A percentile compares a stretch with the other conserved stretches of the same genome.
Evolutionary conservation across 2,797 vertebrate species (phyloP).

Genomic region (Peromyscus eremicus): DNA sequence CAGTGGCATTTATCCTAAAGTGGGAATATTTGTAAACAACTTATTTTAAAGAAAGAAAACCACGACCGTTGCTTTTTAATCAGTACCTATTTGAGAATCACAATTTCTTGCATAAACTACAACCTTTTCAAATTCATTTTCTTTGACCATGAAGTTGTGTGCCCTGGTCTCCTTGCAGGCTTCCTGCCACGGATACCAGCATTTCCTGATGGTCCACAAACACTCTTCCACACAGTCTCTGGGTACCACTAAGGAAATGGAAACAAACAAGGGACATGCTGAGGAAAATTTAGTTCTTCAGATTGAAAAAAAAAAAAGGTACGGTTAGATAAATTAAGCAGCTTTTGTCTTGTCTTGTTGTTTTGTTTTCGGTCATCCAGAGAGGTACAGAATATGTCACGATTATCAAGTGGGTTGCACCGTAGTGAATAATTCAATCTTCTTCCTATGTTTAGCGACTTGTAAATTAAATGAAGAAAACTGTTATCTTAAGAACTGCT

Average conservation of each 20-base stretch:
- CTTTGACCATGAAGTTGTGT: neutral
- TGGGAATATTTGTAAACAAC: slow-evolving; percentile 19
- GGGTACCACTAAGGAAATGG: slow-evolving; percentile 4
- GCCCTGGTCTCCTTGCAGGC: neutral
- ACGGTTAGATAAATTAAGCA: neutral
- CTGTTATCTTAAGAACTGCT: neutral
- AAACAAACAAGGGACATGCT: neutral
- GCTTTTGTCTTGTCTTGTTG: neutral
- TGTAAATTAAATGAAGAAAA: slow-evolving; percentile 19
- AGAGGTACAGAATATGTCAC: slow-evolving; percentile 3
- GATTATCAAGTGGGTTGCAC: neutral
- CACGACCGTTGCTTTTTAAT: neutral
- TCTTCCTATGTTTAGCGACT: slow-evolving; percentile 43
- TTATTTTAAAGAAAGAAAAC: slow-evolving; percentile 61
- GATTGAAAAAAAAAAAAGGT: slow-evolving; percentile 17
- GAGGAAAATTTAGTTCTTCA: slow-evolving; percentile 15
- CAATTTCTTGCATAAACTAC: neutral
- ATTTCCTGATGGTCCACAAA: neutral
- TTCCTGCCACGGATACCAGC: neutral
- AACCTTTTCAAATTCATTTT: slow-evolving; percentile 56
- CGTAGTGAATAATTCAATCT: slow-evolving; percentile 8
- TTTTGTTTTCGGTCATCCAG: neutral
- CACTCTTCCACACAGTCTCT: slow-evolving; percentile 1
- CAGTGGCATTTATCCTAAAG: neutral
- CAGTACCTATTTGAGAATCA: neutral